These are phyloP conservation scores for Acromyrmex echinatior DNA, from an alignment of 1,140 invertebrate species.

Conservation along the genomic window DNA sequence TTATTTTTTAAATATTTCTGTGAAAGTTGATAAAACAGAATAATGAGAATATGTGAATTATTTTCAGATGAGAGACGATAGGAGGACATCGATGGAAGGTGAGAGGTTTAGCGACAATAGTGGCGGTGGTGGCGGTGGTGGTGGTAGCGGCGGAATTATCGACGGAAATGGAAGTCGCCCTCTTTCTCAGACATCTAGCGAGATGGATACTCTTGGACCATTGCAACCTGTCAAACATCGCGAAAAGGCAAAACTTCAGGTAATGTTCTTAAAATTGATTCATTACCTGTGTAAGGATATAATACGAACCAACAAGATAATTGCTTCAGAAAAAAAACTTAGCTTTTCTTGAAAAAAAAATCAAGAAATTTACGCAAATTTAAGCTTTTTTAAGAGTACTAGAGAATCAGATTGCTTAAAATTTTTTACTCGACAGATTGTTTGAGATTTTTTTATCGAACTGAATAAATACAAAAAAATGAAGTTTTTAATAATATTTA, in stretches of 20 bases:
- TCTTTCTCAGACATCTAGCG: slow-evolving; percentile 88
- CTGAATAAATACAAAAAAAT: too few relatives aligned
- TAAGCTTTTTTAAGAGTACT: too few relatives aligned
- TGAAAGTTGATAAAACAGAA: neutral
- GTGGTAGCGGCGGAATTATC: slow-evolving; percentile 74
- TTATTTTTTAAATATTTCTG: neutral
- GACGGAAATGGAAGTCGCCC: slow-evolving; percentile 86
- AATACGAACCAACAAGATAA: neutral
- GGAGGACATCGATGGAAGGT: slow-evolving; percentile 84
- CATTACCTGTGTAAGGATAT: neutral
- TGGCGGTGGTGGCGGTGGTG: slow-evolving; percentile 42
- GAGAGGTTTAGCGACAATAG: slow-evolving; percentile 82
- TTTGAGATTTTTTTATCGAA: too few relatives aligned
- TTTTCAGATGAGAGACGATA: slow-evolving; percentile 83
- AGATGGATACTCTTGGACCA: slow-evolving; percentile 83
- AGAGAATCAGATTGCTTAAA: too few relatives aligned
- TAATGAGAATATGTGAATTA: slow-evolving; percentile 29
- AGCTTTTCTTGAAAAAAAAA: too few relatives aligned
- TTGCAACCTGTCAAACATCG: slow-evolving; percentile 84
- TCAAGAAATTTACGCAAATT: too few relatives aligned
- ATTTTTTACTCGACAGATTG: too few relatives aligned
- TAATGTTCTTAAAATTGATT: slow-evolving; percentile 58
- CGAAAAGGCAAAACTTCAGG: slow-evolving; percentile 86
- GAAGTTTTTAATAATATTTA: too few relatives aligned
- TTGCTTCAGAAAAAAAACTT: too few relatives aligned